Evolutionary conservation across 64 coral and sea anemone genomes (phyloP).

Genomic region (Acropora yongei): DNA sequence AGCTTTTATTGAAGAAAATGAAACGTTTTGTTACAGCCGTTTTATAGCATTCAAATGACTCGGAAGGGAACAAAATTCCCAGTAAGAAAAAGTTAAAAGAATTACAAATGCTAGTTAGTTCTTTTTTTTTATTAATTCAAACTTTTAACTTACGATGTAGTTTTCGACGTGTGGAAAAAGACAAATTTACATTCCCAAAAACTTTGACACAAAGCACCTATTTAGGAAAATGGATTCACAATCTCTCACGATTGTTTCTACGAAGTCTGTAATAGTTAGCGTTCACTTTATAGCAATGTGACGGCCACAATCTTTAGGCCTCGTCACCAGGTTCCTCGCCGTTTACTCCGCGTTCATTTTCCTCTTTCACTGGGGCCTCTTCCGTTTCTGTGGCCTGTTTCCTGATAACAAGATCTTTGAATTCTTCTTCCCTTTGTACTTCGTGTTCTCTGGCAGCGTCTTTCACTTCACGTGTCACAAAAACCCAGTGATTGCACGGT

Average conservation of each 20-base stretch:
- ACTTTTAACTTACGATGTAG: too few relatives aligned
- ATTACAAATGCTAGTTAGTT: too few relatives aligned
- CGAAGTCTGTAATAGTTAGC: background rate
- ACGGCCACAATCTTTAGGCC: background rate
- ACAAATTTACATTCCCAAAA: too few relatives aligned
- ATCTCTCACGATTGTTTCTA: background rate
- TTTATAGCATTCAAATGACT: too few relatives aligned
- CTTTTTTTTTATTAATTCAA: too few relatives aligned
- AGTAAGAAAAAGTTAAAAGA: too few relatives aligned
- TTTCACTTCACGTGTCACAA: constrained; percentile 61
- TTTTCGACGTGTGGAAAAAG: too few relatives aligned
- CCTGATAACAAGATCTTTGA: constrained; percentile 25
- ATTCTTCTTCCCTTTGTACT: constrained; percentile 35
- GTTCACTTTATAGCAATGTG: background rate
- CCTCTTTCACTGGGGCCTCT: constrained; percentile 1
- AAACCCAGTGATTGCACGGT: constrained; percentile 93
- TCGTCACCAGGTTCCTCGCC: background rate
- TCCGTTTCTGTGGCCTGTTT: constrained; percentile 27
- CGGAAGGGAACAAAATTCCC: too few relatives aligned
- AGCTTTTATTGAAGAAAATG: too few relatives aligned
- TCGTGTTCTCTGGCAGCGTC: constrained; percentile 27
- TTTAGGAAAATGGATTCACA: background rate
- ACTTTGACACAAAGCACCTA: background rate
- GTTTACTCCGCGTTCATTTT: background rate
- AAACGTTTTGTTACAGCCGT: too few relatives aligned